Conservation (phyloP, 1,140 invertebrate genomes). For the Pseudomyrmex sp. region DNA sequence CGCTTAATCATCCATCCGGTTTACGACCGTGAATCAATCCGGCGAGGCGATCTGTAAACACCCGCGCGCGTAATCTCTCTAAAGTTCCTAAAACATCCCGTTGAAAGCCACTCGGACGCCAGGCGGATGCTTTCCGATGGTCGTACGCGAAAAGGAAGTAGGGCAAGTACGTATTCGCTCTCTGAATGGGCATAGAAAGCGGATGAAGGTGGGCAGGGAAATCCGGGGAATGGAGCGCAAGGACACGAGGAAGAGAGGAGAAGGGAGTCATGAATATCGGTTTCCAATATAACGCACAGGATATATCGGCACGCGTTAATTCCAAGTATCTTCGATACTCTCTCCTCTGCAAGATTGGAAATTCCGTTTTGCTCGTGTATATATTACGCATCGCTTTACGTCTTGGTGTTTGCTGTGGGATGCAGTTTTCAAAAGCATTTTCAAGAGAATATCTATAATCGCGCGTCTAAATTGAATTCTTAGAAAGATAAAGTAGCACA, state of each 20-base stretch:
- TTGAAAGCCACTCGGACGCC: constrained; percentile 1
- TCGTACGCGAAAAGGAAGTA: constrained; percentile 3
- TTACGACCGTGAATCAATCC: neutral
- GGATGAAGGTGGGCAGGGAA: constrained; percentile 5
- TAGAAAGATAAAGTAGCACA: too few relatives aligned
- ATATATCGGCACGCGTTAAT: constrained; percentile 66
- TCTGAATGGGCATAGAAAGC: constrained; percentile 2
- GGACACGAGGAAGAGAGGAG: constrained; percentile 34
- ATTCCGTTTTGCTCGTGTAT: constrained; percentile 42
- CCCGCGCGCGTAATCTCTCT: neutral
- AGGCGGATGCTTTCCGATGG: constrained; percentile 1
- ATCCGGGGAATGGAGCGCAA: constrained; percentile 13
- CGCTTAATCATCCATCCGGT: neutral
- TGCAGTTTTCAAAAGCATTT: neutral
- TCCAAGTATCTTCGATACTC: constrained; percentile 62
- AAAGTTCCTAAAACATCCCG: constrained; percentile 1
- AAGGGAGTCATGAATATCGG: constrained; percentile 64
- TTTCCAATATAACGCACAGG: constrained; percentile 68
- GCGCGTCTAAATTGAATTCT: too few relatives aligned
- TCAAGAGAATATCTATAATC: neutral
- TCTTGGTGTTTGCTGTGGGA: neutral
- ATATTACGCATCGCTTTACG: neutral
- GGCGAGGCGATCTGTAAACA: neutral
- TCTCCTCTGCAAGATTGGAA: constrained; percentile 53
- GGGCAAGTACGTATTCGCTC: constrained; percentile 21